Conservation (phyloP, 2,797 vertebrate species). For the Ctenochaetus hawaiiensis region DNA sequence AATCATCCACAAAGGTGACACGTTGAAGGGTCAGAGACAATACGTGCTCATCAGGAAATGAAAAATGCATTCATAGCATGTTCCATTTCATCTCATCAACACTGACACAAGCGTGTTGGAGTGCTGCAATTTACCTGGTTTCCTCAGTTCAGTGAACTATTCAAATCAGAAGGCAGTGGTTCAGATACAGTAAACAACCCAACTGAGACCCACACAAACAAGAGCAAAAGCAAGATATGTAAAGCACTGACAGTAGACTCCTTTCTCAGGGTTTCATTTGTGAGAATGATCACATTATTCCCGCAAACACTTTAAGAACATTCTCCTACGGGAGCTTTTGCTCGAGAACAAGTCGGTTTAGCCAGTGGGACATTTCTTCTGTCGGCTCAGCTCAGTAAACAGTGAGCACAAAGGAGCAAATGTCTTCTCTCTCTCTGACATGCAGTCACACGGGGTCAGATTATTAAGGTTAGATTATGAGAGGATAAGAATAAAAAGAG, state of each 20-base stretch:
- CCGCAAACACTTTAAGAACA: conserved; percentile 22
- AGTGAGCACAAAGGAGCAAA: conserved; percentile 31
- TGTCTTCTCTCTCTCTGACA: conserved; percentile 52
- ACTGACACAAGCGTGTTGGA: conserved; percentile 22
- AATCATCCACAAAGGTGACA: conserved; percentile 24
- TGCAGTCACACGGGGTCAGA: conserved; percentile 62
- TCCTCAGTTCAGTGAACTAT: conserved; percentile 37
- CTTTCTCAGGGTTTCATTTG: conserved; percentile 21
- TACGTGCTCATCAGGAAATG: neutral
- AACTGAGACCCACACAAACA: neutral
- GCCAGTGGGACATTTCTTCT: conserved; percentile 29
- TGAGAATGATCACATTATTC: conserved; percentile 35
- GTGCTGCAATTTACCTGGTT: conserved; percentile 29
- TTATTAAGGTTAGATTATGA: conserved; percentile 72
- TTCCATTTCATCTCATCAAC: conserved; percentile 6
- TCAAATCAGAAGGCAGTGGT: conserved; percentile 23
- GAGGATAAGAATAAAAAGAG: conserved; percentile 55
- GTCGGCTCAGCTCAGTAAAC: conserved; percentile 46
- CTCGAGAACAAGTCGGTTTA: conserved; percentile 33
- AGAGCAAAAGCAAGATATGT: conserved; percentile 14
- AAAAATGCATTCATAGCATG: conserved; percentile 13
- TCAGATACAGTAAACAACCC: conserved; percentile 5
- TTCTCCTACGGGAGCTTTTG: conserved; percentile 1
- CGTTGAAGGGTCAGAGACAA: conserved; percentile 14
- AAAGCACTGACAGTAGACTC: conserved; percentile 15